phyloP scores from a whole-genome alignment of 2,113 vertebrate species.

The Chauna torquata region DNA sequence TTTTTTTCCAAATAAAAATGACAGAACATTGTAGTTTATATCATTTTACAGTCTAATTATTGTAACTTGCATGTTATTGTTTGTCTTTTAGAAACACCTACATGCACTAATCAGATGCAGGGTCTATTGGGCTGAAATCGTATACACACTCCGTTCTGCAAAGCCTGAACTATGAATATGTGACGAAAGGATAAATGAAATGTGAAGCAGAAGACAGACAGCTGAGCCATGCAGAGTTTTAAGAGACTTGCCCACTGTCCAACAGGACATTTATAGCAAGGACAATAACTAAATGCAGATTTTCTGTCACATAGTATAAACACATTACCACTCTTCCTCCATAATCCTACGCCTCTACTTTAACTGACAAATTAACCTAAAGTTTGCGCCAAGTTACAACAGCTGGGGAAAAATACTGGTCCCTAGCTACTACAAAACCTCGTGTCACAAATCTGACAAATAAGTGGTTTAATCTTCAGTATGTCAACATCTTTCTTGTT shows the following conservation, averaged over 20 bases:
- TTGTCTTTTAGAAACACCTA: background rate
- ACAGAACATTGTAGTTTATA: background rate
- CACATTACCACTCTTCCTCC: background rate
- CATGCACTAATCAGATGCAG: background rate
- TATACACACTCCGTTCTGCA: background rate
- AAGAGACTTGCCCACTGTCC: background rate
- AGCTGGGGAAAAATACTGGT: background rate
- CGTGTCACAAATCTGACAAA: background rate
- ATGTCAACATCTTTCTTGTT: background rate
- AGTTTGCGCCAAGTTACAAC: slow-evolving; percentile 19
- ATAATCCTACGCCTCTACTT: background rate
- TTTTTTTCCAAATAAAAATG: background rate
- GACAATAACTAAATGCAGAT: background rate
- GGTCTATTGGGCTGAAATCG: background rate
- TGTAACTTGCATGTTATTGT: background rate
- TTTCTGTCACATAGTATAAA: slow-evolving; percentile 1
- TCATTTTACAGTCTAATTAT: background rate
- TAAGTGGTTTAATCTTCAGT: background rate
- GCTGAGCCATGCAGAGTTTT: background rate
- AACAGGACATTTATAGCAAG: background rate
- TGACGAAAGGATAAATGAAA: background rate
- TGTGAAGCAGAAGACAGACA: background rate
- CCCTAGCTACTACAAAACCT: background rate
- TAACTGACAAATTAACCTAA: slow-evolving; percentile 4
- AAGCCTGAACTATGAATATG: background rate